phyloP scores from a whole-genome alignment of 2,113 vertebrate species.

The Lethenteron camtschaticum region DNA sequence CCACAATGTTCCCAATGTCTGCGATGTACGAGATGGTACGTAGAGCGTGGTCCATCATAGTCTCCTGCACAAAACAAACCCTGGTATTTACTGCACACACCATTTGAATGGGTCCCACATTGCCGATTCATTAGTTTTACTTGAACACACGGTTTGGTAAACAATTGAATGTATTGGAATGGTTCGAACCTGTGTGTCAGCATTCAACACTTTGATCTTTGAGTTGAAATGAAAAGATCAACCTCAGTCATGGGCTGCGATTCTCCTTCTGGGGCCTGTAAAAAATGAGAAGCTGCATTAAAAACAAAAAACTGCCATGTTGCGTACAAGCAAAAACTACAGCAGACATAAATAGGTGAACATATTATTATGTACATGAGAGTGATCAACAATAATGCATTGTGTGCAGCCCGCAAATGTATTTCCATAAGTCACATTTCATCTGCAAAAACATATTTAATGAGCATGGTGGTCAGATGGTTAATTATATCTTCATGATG shows the following conservation, averaged over 20 bases:
- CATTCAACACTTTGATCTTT: conserved; percentile 96
- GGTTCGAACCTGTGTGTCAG: conserved; percentile 67
- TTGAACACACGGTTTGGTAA: neutral
- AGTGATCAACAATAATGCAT: no score
- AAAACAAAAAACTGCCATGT: no score
- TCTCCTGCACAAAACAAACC: conserved; percentile 30
- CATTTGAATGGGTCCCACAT: neutral
- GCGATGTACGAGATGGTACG: conserved; percentile 96
- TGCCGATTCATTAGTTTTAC: no score
- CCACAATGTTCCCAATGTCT: conserved; percentile 86
- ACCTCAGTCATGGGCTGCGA: conserved; percentile 71
- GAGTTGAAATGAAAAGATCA: conserved; percentile 92
- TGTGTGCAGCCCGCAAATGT: no score
- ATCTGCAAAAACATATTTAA: no score
- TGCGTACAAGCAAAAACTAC: no score
- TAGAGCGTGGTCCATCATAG: conserved; percentile 94
- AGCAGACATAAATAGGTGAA: no score
- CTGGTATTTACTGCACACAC: neutral
- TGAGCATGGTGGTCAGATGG: no score
- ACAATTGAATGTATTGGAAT: neutral
- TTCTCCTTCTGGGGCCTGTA: conserved; percentile 36
- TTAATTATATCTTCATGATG: no score
- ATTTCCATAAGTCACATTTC: no score
- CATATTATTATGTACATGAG: no score
- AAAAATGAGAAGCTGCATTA: neutral